A percentile compares a stretch with the other conserved stretches of the same genome.
Evolutionary conservation across 1,140 invertebrate genomes (phyloP).

Genomic region (Nasonia giraulti): DNA sequence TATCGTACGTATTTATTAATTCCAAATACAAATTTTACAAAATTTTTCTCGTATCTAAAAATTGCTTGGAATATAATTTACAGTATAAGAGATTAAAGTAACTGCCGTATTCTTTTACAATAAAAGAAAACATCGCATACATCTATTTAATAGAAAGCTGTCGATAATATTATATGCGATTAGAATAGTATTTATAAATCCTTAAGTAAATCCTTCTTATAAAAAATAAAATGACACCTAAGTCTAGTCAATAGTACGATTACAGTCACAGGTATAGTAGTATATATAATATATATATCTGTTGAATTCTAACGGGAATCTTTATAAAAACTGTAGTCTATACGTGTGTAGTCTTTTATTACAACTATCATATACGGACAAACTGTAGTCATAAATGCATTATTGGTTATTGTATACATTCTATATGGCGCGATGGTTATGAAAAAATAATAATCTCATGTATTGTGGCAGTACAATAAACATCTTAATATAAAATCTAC

Average conservation of each 20-base stretch:
- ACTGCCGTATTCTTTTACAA: background rate
- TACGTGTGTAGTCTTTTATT: background rate
- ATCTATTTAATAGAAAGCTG: background rate
- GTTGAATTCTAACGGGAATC: background rate
- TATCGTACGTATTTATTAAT: background rate
- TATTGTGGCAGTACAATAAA: slow-evolving; percentile 6
- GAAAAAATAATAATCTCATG: slow-evolving; percentile 25
- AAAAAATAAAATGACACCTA: background rate
- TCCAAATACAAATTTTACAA: slow-evolving; percentile 3
- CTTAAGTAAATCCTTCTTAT: background rate
- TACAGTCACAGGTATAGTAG: background rate
- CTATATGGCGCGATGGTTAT: slow-evolving; percentile 12
- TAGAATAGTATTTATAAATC: background rate
- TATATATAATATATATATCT: background rate
- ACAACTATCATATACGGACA: too few relatives aligned
- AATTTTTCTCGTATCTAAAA: background rate
- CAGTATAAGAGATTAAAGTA: background rate
- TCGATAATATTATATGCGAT: background rate
- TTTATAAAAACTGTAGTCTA: slow-evolving; percentile 26
- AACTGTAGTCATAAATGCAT: background rate
- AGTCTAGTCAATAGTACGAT: background rate
- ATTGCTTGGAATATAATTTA: background rate
- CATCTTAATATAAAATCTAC: background rate
- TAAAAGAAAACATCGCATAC: background rate
- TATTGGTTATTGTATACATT: background rate